Conservation (phyloP, 2,888 invertebrate species). For the Anthophora plumipes region DNA sequence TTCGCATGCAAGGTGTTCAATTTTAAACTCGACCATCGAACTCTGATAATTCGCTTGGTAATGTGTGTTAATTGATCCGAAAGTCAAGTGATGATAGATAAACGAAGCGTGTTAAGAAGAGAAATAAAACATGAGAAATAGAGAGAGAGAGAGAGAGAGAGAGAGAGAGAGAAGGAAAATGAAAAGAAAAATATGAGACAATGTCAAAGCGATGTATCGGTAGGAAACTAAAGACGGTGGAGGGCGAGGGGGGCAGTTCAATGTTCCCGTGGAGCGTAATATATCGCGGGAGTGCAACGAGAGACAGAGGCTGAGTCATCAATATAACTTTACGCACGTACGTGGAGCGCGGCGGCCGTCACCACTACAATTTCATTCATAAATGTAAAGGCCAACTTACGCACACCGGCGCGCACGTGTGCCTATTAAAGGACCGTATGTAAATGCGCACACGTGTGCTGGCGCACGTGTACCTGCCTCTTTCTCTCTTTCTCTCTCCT, state of each 20-base stretch:
- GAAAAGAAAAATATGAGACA: background rate
- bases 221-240: slow-evolving; percentile 30
- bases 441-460: slow-evolving; percentile 57
- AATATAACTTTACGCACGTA: slow-evolving; percentile 71
- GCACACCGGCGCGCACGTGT: slow-evolving; percentile 41
- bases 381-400: slow-evolving; percentile 62
- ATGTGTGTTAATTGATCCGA: background rate
- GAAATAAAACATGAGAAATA: no score
- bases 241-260: slow-evolving; percentile 47
- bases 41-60: background rate
- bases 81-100: no score
- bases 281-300: slow-evolving; percentile 65
- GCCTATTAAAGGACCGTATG: slow-evolving; percentile 62
- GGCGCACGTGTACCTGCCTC: slow-evolving; percentile 40
- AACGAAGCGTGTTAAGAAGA: background rate
- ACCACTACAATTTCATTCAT: slow-evolving; percentile 73
- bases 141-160: background rate
- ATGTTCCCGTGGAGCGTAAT: slow-evolving; percentile 60
- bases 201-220: background rate
- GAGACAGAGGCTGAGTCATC: slow-evolving; percentile 72
- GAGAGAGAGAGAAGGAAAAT: background rate
- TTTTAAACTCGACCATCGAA: background rate
- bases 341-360: slow-evolving; percentile 44
- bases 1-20: background rate
- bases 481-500: background rate